Conservation (phyloP, 2,888 invertebrate species). For the Keiferia lycopersicella region DNA sequence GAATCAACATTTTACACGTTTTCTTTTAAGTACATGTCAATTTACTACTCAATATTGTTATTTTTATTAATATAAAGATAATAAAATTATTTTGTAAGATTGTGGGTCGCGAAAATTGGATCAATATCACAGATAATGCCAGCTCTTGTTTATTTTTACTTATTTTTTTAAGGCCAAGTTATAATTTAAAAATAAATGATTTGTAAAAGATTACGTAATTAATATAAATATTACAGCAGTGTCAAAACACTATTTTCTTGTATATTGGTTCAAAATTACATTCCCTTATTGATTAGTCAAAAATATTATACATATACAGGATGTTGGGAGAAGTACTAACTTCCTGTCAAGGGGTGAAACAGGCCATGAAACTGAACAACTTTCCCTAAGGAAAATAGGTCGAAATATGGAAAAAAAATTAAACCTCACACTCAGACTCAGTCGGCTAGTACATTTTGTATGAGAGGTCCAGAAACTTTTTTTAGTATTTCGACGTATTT, state of each 20-base stretch:
- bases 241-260: constrained; percentile 5
- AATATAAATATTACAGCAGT: not conserved
- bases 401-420: too few species aligned
- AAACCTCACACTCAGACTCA: too few species aligned
- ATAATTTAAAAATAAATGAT: not conserved
- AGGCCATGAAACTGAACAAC: too few species aligned
- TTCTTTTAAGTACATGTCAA: constrained; percentile 24
- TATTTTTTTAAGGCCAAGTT: not conserved
- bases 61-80: constrained; percentile 22
- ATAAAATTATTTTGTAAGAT: not conserved
- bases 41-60: constrained; percentile 33
- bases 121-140: constrained; percentile 41
- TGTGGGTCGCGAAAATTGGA: constrained; percentile 36
- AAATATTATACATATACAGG: constrained; percentile 35
- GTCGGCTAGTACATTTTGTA: too few species aligned
- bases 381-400: too few species aligned
- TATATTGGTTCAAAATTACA: constrained; percentile 47
- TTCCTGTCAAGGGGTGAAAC: too few species aligned
- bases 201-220: not conserved
- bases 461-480: too few species aligned
- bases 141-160: not conserved
- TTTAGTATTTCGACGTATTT: too few species aligned
- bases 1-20: constrained; percentile 19
- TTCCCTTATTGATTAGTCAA: constrained; percentile 48
- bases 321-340: too few species aligned